Percentiles rank a stretch among this genome's conserved stretches.
Conservation (phyloP, 1,140 invertebrate genomes). For the Coelopa frigida region DNA sequence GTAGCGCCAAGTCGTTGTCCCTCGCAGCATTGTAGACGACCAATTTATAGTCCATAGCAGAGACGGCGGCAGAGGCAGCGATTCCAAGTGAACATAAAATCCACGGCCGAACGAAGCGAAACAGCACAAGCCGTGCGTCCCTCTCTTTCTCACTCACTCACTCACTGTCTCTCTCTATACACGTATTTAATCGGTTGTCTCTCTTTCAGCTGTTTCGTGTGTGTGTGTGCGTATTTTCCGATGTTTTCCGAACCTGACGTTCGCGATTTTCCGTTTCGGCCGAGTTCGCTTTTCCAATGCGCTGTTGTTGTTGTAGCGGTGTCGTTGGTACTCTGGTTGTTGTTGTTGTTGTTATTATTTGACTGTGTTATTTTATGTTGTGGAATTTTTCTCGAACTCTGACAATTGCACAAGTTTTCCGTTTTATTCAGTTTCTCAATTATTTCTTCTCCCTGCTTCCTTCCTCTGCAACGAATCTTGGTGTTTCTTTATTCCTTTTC, state of each 20-base stretch:
- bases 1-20: constrained; percentile 37
- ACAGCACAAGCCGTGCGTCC: background rate
- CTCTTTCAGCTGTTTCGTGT: background rate
- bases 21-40: constrained; percentile 40
- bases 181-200: background rate
- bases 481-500: no score
- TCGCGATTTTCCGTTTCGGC: background rate
- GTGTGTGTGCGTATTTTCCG: background rate
- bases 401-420: constrained; percentile 4
- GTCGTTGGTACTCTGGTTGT: background rate
- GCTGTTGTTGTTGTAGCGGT: background rate
- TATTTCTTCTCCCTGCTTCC: no score
- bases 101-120: constrained; percentile 20
- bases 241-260: background rate
- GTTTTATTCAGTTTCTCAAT: no score
- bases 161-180: background rate
- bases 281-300: background rate
- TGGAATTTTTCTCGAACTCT: background rate
- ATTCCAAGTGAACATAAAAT: no score
- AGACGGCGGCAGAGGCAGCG: background rate
- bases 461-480: no score
- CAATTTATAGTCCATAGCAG: constrained; percentile 24
- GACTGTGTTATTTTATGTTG: background rate
- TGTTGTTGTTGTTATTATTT: constrained; percentile 2
- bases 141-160: background rate